These are phyloP conservation scores for Hyppa rectilinea DNA, from an alignment of 2,888 invertebrate genomes.

Conservation along the genomic window DNA sequence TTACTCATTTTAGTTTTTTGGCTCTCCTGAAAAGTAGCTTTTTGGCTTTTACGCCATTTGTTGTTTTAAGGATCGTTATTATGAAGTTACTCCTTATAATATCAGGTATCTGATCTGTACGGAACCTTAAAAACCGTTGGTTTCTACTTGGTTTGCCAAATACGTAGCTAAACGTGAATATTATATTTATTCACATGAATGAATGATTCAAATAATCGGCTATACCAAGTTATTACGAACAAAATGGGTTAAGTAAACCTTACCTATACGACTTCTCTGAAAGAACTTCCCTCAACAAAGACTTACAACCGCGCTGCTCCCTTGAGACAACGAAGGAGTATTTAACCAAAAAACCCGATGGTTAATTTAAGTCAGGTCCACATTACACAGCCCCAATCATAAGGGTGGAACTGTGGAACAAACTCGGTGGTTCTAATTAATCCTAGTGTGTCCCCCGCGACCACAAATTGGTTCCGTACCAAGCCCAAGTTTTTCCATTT, in stretches of 20 bases:
- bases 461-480: constrained; percentile 76
- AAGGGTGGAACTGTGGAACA: constrained; percentile 64
- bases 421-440: constrained; percentile 78
- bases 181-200: no score
- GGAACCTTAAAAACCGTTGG: no score
- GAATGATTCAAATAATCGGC: not conserved
- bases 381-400: constrained; percentile 59
- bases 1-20: no score
- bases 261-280: no score
- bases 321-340: constrained; percentile 11
- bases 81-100: no score
- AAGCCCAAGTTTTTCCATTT: constrained; percentile 81
- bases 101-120: no score
- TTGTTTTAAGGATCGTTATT: no score
- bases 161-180: no score
- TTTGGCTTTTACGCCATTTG: no score
- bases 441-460: constrained; percentile 80
- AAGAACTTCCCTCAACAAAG: constrained; percentile 13
- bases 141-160: no score
- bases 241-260: constrained; percentile 3
- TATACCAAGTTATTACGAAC: not conserved
- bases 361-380: constrained; percentile 52
- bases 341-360: constrained; percentile 51
- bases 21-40: no score
- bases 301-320: constrained; percentile 3